Conservation (phyloP, 2,888 invertebrate species). For the Agrilus cyanescens region DNA sequence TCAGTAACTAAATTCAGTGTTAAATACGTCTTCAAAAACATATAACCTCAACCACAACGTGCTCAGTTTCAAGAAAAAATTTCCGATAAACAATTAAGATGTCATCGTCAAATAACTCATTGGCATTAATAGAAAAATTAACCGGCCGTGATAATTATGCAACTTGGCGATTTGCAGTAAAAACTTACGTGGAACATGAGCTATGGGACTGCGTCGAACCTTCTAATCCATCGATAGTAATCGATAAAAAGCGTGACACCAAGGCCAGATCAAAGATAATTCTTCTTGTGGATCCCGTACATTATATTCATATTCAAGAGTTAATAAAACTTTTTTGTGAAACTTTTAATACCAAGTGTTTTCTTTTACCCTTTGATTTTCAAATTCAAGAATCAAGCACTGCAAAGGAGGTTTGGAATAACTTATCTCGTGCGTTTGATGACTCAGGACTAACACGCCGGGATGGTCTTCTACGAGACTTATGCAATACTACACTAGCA, state of each 20-base stretch:
- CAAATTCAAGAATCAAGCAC: constrained; percentile 14
- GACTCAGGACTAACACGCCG: constrained; percentile 23
- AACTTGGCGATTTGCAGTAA: constrained; percentile 15
- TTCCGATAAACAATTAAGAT: not conserved
- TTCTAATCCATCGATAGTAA: no score
- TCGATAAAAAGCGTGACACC: constrained; percentile 2
- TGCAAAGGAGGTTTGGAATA: constrained; percentile 21
- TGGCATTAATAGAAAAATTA: no score
- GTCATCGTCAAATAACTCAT: no score
- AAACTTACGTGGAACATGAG: constrained; percentile 12
- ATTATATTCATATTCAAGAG: constrained; percentile 21
- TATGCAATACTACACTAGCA: constrained; percentile 19
- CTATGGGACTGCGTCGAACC: constrained; percentile 12
- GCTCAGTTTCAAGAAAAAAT: not conserved
- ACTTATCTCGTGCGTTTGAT: constrained; percentile 18
- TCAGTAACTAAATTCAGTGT: no score
- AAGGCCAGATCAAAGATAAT: constrained; percentile 17
- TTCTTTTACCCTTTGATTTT: no score
- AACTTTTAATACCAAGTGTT: no score
- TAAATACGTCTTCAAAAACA: no score
- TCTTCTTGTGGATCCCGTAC: constrained; percentile 17
- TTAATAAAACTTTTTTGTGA: no score
- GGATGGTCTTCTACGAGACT: constrained; percentile 18
- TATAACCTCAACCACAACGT: no score
- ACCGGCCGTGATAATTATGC: no score